phyloP scores from a whole-genome alignment of 1,140 invertebrate species.

The Hydropsyche tenuis region DNA sequence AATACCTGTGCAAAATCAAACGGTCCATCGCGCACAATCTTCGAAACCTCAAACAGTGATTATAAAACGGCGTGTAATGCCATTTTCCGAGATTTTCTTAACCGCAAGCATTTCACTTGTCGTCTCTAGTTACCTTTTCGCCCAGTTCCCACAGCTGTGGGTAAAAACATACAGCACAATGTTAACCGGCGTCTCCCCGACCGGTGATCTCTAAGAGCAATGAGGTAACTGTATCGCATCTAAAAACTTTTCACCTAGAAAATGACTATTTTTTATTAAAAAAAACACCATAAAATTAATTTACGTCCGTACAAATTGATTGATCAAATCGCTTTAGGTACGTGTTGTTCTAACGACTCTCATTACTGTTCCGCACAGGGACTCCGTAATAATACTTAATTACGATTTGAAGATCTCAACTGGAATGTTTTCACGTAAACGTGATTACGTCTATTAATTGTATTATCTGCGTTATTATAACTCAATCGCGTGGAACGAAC shows the following conservation, averaged over 20 bases:
- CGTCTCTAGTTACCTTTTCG: conserved; percentile 23
- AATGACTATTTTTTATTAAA: too few species aligned
- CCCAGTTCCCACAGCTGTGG: conserved; percentile 32
- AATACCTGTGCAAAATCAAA: too few species aligned
- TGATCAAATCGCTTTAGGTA: neutral
- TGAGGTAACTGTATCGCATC: conserved; percentile 15
- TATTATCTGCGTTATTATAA: too few species aligned
- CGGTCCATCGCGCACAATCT: too few species aligned
- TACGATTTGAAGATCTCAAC: neutral
- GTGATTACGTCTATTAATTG: too few species aligned
- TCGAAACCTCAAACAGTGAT: too few species aligned
- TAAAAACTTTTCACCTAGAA: neutral
- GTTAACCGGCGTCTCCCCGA: conserved; percentile 19
- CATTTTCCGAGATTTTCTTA: too few species aligned
- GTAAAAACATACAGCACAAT: conserved; percentile 30
- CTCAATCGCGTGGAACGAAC: too few species aligned
- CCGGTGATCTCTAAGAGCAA: neutral
- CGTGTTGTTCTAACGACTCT: neutral
- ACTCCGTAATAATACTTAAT: neutral
- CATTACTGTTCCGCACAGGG: neutral
- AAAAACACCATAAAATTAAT: too few species aligned
- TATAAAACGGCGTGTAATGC: too few species aligned
- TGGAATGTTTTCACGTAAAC: neutral
- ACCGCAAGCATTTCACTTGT: conserved; percentile 12
- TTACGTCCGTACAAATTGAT: neutral